Evolutionary conservation across 2,888 invertebrate species (phyloP).

Genomic region (Troides oblongomaculatus): DNA sequence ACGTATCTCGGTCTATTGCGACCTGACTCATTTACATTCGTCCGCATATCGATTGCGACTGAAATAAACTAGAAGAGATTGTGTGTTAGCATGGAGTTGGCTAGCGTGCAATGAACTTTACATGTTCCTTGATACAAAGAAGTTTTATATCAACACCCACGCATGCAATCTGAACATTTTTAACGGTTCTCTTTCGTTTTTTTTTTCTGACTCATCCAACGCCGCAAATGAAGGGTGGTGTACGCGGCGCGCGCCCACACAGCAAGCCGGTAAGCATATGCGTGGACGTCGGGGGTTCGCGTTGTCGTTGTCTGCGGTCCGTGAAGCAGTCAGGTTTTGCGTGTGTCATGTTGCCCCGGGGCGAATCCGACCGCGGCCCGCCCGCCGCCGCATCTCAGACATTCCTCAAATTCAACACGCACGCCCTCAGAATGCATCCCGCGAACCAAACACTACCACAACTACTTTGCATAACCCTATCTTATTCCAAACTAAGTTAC

Average conservation of each 20-base stretch:
- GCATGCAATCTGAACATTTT: slow-evolving; percentile 46
- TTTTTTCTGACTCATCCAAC: slow-evolving; percentile 73
- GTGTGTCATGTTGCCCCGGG: slow-evolving; percentile 30
- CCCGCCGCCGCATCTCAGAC: slow-evolving; percentile 57
- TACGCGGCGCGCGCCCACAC: slow-evolving; percentile 56
- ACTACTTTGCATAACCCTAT: slow-evolving; percentile 66
- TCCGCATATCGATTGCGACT: slow-evolving; percentile 71
- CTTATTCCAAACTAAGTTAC: slow-evolving; percentile 39
- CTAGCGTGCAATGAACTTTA: slow-evolving; percentile 62
- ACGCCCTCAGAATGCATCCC: slow-evolving; percentile 71
- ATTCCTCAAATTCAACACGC: slow-evolving; percentile 71
- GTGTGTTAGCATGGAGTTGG: slow-evolving; percentile 72
- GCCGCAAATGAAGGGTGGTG: slow-evolving; percentile 68
- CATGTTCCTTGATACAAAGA: slow-evolving; percentile 42
- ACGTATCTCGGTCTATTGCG: slow-evolving; percentile 56
- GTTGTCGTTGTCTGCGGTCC: slow-evolving; percentile 26
- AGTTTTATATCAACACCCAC: slow-evolving; percentile 39
- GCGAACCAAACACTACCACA: slow-evolving; percentile 60
- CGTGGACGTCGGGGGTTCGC: slow-evolving; percentile 33
- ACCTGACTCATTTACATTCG: slow-evolving; percentile 63
- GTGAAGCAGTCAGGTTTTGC: slow-evolving; percentile 27
- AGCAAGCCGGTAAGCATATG: slow-evolving; percentile 59
- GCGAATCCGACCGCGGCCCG: slow-evolving; percentile 50
- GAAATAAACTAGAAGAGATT: slow-evolving; percentile 77
- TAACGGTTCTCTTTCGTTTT: slow-evolving; percentile 62